These are phyloP conservation scores for Glyptemys insculpta DNA, from an alignment of 2,797 vertebrate species.

Conservation along the genomic window DNA sequence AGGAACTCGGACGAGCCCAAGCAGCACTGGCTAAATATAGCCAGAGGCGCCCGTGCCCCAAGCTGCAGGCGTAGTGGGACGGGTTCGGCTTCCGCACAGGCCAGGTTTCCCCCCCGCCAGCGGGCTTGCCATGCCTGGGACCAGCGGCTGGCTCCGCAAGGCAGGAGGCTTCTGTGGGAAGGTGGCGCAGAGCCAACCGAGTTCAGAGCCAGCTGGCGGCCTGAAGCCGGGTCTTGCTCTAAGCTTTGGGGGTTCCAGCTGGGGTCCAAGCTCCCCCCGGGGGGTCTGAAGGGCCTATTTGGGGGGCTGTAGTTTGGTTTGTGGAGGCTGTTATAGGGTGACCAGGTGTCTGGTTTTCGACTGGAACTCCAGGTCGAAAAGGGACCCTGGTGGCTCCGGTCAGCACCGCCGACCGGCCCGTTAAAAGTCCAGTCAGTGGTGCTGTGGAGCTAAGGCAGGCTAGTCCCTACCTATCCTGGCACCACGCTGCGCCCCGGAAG, in stretches of 20 bases:
- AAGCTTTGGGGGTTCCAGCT: background rate
- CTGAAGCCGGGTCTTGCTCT: background rate
- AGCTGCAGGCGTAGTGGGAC: background rate
- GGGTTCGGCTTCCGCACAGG: background rate
- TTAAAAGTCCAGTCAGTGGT: no score
- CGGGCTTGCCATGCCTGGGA: background rate
- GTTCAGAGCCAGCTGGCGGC: background rate
- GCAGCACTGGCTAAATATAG: background rate
- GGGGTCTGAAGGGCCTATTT: background rate
- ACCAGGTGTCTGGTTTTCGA: no score
- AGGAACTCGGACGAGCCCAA: background rate
- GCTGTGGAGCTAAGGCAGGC: no score
- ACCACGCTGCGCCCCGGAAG: no score
- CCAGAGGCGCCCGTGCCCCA: background rate
- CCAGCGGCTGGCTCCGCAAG: background rate
- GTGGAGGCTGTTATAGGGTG: background rate
- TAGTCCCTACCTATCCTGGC: no score
- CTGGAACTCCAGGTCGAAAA: no score
- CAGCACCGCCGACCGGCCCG: no score
- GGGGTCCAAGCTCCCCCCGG: background rate
- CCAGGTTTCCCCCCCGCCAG: background rate
- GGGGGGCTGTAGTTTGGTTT: background rate
- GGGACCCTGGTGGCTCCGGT: no score
- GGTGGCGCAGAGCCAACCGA: fast-evolving
- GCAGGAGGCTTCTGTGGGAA: background rate